These are phyloP conservation scores for Pavo muticus DNA, from an alignment of 2,113 vertebrate species.

Conservation along the genomic window DNA sequence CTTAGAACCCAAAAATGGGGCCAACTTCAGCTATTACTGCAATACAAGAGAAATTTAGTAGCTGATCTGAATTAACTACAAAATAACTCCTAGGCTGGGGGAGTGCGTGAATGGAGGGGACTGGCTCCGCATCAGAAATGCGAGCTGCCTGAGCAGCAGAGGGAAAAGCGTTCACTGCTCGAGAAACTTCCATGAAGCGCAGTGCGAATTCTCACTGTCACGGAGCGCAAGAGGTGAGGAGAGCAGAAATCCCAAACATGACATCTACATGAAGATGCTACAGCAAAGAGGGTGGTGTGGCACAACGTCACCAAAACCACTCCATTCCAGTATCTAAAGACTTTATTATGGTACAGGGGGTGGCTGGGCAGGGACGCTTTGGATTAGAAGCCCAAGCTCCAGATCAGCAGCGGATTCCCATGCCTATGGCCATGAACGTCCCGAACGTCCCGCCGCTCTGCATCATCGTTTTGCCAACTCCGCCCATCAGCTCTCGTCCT, in stretches of 20 bases:
- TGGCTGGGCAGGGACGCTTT: background rate
- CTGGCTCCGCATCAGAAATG: rapidly evolving
- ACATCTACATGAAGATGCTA: background rate
- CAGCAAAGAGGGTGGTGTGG: background rate
- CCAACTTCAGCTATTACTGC: no score
- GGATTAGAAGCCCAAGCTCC: background rate
- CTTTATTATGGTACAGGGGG: conserved; percentile 60
- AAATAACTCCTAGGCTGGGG: rapidly evolving
- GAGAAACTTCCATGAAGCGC: background rate
- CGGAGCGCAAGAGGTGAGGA: background rate
- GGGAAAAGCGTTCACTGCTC: rapidly evolving
- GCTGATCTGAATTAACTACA: background rate
- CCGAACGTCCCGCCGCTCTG: conserved; percentile 98
- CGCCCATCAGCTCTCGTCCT: conserved; percentile 95
- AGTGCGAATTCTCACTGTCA: background rate
- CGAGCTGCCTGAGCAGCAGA: background rate
- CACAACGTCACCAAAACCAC: background rate
- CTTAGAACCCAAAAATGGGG: background rate
- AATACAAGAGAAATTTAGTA: background rate
- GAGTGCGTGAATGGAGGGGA: rapidly evolving
- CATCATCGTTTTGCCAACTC: conserved; percentile 99
- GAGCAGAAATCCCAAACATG: background rate
- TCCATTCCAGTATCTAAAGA: background rate
- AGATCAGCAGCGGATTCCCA: conserved; percentile 95
- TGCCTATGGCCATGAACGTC: conserved; percentile 98